Conservation (phyloP, 2,113 vertebrate species). For the Prolemur simus region DNA sequence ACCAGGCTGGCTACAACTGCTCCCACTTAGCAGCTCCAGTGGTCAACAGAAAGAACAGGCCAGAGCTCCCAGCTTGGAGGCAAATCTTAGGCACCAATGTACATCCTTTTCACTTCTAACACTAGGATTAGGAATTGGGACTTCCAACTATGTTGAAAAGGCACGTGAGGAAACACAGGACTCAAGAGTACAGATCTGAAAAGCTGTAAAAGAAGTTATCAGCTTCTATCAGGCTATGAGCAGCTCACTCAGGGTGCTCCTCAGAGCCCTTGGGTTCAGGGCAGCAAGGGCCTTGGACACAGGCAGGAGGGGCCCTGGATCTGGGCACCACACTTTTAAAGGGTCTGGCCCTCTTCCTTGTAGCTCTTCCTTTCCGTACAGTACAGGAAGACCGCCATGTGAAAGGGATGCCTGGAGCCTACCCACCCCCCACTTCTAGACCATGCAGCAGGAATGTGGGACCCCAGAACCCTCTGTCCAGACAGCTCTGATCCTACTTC, state of each 20-base stretch:
- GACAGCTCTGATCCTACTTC: not conserved
- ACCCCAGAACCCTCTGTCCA: not conserved
- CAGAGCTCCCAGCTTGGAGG: not conserved
- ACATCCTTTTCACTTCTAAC: not conserved
- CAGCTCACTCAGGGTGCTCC: not conserved
- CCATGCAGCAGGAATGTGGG: not conserved
- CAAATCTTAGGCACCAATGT: not conserved
- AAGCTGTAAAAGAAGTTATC: not conserved
- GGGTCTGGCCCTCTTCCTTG: not conserved
- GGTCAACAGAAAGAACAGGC: not conserved
- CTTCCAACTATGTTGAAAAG: not conserved
- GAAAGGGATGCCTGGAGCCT: not conserved
- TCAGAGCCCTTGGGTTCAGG: not conserved
- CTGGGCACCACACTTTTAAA: not conserved
- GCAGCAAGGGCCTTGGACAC: not conserved
- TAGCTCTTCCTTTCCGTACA: not conserved
- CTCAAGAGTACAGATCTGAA: not conserved
- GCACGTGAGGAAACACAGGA: not conserved
- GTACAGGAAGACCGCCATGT: not conserved
- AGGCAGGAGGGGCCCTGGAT: not conserved
- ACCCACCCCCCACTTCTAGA: not conserved
- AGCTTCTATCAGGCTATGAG: too few relatives aligned
- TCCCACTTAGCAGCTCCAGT: not conserved
- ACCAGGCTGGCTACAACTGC: not conserved
- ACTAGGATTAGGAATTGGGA: not conserved